phyloP scores from a whole-genome alignment of 2,113 vertebrate species.

The Leptobrachium ailaonicum region DNA sequence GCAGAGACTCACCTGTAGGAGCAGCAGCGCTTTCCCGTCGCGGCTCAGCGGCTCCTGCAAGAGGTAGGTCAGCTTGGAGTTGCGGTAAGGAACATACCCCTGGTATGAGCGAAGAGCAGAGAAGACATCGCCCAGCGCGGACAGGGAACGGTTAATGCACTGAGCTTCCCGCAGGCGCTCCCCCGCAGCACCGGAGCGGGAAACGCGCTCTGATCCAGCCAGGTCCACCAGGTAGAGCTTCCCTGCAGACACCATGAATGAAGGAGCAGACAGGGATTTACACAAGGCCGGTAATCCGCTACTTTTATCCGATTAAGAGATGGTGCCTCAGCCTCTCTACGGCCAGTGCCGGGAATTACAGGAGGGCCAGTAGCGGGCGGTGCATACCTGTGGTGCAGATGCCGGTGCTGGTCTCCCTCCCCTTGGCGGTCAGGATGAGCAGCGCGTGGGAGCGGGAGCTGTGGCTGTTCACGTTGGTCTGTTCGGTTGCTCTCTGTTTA shows the following conservation, averaged over 20 bases:
- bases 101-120: constrained; percentile 86
- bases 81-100: constrained; percentile 91
- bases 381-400: constrained; percentile 80
- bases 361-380: not conserved
- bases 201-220: constrained; percentile 90
- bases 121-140: constrained; percentile 89
- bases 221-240: constrained; percentile 95
- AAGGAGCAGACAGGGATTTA: no score
- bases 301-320: no score
- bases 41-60: constrained; percentile 93
- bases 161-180: constrained; percentile 88
- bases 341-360: no score
- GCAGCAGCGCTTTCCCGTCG: constrained; percentile 96
- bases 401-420: constrained; percentile 82
- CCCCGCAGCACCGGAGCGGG: constrained; percentile 88
- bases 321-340: no score
- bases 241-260: constrained; percentile 62
- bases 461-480: constrained; percentile 91
- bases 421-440: constrained; percentile 82
- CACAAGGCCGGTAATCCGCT: no score
- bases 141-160: constrained; percentile 95
- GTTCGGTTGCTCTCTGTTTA: constrained; percentile 84
- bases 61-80: constrained; percentile 97
- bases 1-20: constrained; percentile 83
- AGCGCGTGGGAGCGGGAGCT: constrained; percentile 95